These are phyloP conservation scores for Drosophila kanekoi DNA, from an alignment of 2,888 invertebrate species.

Conservation along the genomic window DNA sequence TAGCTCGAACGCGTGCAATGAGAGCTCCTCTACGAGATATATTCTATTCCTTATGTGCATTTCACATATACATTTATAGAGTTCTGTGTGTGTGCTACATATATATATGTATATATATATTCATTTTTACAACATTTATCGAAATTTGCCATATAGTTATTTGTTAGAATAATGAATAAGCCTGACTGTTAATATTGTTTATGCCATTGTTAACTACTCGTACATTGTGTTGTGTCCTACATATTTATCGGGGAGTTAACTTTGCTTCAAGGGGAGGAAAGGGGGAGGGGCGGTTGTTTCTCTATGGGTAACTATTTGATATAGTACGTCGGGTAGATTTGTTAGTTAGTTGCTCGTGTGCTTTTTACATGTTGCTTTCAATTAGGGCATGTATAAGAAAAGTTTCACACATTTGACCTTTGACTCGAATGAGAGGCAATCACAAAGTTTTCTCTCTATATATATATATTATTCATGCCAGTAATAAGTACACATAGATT, in stretches of 20 bases:
- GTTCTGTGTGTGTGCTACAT: slow-evolving; percentile 22
- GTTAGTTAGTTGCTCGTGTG: no score
- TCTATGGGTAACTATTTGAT: background rate
- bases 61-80: slow-evolving; percentile 29
- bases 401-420: slow-evolving; percentile 40
- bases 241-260: slow-evolving; percentile 11
- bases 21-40: slow-evolving; percentile 38
- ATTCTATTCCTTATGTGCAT: slow-evolving; percentile 25
- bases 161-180: slow-evolving; percentile 30
- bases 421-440: slow-evolving; percentile 71
- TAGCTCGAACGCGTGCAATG: slow-evolving; percentile 33
- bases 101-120: slow-evolving; percentile 13
- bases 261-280: background rate
- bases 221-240: slow-evolving; percentile 46
- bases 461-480: no score
- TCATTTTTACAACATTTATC: slow-evolving; percentile 72
- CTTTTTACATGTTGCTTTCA: no score
- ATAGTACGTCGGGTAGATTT: slow-evolving; percentile 5
- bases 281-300: background rate
- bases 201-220: slow-evolving; percentile 52
- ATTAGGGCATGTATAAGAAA: slow-evolving; percentile 36
- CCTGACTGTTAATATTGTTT: slow-evolving; percentile 31
- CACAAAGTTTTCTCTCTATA: slow-evolving; percentile 70
- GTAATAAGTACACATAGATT: slow-evolving; percentile 19
- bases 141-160: slow-evolving; percentile 49